These are phyloP conservation scores for Etheostoma nigrum DNA, from an alignment of 2,797 vertebrate genomes.

Conservation along the genomic window DNA sequence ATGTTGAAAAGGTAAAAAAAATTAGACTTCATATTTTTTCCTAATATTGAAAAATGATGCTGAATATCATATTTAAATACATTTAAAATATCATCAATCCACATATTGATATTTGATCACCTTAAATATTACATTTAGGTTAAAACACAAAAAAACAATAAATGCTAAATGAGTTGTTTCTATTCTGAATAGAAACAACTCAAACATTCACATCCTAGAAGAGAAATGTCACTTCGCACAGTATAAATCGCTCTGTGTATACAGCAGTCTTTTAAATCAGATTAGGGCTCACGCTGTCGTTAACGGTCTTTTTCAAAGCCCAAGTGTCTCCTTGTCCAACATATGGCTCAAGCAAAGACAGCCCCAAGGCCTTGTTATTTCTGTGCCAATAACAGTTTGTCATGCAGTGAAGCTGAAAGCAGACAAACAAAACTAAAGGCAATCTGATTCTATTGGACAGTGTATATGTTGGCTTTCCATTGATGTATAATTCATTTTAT, in stretches of 20 bases:
- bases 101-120: conserved; percentile 1
- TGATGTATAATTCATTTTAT: conserved; percentile 52
- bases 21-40: background rate
- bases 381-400: conserved; percentile 87
- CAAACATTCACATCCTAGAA: conserved; percentile 22
- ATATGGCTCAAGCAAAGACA: conserved; percentile 82
- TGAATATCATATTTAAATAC: background rate
- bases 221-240: conserved; percentile 28
- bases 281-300: conserved; percentile 59
- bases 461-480: conserved; percentile 55
- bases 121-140: background rate
- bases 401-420: conserved; percentile 81
- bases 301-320: conserved; percentile 76
- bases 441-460: conserved; percentile 77
- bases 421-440: conserved; percentile 83
- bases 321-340: conserved; percentile 82
- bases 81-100: background rate
- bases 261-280: conserved; percentile 60
- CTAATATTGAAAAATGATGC: background rate
- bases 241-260: conserved; percentile 31
- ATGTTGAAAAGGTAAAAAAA: background rate
- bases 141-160: background rate
- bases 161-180: conserved; percentile 10
- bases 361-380: conserved; percentile 82
- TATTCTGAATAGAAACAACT: conserved; percentile 19